Evolutionary conservation across 1,140 invertebrate genomes (phyloP), one percentile per base, ranked within the genome.

Genomic region (Drosophila jambulina): DNA sequence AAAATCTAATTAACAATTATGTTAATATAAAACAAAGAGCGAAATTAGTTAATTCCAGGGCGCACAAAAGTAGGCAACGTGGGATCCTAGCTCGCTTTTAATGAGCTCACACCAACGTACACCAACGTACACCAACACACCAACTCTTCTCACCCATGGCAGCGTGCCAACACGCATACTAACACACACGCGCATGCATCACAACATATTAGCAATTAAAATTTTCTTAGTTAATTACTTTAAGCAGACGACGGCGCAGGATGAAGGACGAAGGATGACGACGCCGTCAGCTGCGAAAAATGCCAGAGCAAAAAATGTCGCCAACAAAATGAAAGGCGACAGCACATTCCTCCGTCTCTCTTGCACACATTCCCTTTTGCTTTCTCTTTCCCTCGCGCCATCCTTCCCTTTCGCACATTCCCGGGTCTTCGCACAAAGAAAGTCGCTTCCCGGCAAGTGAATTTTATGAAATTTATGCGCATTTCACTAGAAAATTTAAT

Each of bases 211-310:
- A 92, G 91, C 91, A 92, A 92, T 92, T 92, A 92, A 92, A 92
- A 92, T 92, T 92, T 92, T 91, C 90, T 83, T 87, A 91, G 91
- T 91, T 92, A 92, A 92, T 92, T 92, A 92, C 91, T 91, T 91
- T 91, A 91, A 91, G 90, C 85, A 86, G 82, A 81, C 84, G 85
- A 88, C 78, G 45, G 25, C 27, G 51, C 29, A 62, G 67, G 64
- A 58, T 29, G 58, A 58, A 60, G 61, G 61, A 59, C 67, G 68
- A 59, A 74, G 60, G 61, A 53, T 51, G 57, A 58, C 61, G 56
- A 45, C 62, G 58, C 51, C 69, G 46, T 29, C 48, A 58, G 42
- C 46, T 36, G 43, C 29, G 51, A 21, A 32, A 45, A 40, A 53
- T 36, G 60, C 25, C 59, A 32, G 40, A 29, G 71, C 40, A 42